A percentile compares a stretch with the other conserved stretches of the same genome.
phyloP scores from a whole-genome alignment of 37 sponge, comb jelly and placozoan species.

The Diacarnus erythraeanus region DNA sequence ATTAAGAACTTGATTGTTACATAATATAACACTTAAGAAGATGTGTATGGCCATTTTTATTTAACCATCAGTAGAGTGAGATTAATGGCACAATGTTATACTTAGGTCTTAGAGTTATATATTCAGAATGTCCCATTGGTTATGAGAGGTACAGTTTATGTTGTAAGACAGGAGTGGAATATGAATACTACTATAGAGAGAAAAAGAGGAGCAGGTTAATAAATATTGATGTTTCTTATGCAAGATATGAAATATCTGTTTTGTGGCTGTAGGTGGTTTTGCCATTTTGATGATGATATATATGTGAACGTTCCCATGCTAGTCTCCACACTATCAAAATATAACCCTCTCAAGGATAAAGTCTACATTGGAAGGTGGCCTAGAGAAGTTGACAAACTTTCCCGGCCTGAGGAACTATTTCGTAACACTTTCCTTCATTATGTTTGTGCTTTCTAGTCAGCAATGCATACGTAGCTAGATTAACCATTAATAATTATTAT shows the following conservation, averaged over 20 bases:
- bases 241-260: too few species aligned
- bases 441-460: not conserved
- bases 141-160: constrained; percentile 24
- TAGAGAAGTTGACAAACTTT: constrained; percentile 8
- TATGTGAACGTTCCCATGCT: constrained; percentile 46
- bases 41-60: too few species aligned
- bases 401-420: not conserved
- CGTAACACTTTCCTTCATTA: not conserved
- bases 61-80: too few species aligned
- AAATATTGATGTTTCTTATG: too few species aligned
- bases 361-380: constrained; percentile 51
- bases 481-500: not conserved
- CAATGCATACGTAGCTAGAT: not conserved
- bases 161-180: constrained; percentile 58
- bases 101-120: constrained; percentile 17
- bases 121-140: not conserved
- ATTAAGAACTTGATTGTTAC: too few species aligned
- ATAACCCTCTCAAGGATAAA: constrained; percentile 17
- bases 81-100: too few species aligned
- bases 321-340: not conserved
- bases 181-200: constrained; percentile 24
- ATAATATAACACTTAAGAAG: too few species aligned
- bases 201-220: not conserved
- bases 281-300: constrained; percentile 72
- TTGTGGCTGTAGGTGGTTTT: constrained; percentile 71